phyloP scores from a whole-genome alignment of 2,888 invertebrate species.

The Campoletis raptor region DNA sequence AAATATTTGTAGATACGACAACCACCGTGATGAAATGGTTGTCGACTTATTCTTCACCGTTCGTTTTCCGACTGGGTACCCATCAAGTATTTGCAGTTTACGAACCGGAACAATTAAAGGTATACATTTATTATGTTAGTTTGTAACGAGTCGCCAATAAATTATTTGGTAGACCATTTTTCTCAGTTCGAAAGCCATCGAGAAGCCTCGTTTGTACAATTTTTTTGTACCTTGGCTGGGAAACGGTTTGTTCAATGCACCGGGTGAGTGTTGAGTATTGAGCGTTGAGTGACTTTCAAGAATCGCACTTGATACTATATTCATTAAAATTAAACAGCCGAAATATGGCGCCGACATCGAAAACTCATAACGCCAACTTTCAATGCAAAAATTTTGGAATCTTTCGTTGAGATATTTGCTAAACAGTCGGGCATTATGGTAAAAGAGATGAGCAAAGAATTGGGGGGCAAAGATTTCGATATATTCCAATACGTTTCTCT shows the following conservation, averaged over 20 bases:
- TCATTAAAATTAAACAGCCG: neutral
- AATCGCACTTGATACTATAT: neutral
- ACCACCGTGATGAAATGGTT: too few species aligned
- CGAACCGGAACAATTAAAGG: too few species aligned
- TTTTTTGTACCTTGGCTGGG: neutral
- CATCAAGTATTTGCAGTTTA: too few species aligned
- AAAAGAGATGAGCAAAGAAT: neutral
- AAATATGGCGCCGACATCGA: conserved; percentile 9
- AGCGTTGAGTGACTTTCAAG: neutral
- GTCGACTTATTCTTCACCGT: too few species aligned
- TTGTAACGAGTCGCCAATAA: too few species aligned
- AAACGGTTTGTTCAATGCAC: neutral
- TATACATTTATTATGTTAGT: too few species aligned
- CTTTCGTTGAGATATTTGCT: neutral
- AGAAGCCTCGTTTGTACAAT: neutral
- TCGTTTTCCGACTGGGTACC: too few species aligned
- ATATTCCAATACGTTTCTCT: neutral
- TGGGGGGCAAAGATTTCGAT: neutral
- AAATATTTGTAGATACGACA: too few species aligned
- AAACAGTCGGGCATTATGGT: neutral
- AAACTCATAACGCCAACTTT: conserved; percentile 9
- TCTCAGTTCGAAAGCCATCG: neutral
- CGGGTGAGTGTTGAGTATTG: neutral
- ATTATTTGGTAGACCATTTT: neutral
- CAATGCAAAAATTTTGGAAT: neutral